Percentiles rank a stretch among this genome's conserved stretches.
phyloP scores from a whole-genome alignment of 2,797 vertebrate species.

The Enteromius trimaculatus region DNA sequence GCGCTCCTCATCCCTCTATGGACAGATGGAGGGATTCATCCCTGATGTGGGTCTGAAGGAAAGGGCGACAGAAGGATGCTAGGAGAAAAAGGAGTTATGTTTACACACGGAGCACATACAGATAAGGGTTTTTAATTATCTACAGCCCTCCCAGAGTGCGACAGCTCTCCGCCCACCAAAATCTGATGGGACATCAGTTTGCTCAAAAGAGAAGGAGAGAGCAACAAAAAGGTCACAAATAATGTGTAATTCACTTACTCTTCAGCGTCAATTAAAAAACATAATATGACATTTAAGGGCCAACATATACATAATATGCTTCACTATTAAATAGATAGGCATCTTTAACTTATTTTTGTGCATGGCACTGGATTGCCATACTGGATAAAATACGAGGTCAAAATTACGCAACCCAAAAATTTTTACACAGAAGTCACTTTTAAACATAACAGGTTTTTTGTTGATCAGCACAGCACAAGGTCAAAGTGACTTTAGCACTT shows the following conservation, averaged over 20 bases:
- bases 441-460: background rate
- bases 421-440: too few relatives aligned
- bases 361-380: background rate
- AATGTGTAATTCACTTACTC: background rate
- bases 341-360: background rate
- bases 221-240: constrained; percentile 15
- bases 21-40: constrained; percentile 61
- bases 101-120: constrained; percentile 42
- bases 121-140: constrained; percentile 53
- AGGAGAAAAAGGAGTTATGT: constrained; percentile 34
- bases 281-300: background rate
- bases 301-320: background rate
- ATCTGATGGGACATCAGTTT: constrained; percentile 2
- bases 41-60: constrained; percentile 42
- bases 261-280: constrained; percentile 2
- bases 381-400: background rate
- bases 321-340: background rate
- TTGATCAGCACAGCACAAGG: background rate
- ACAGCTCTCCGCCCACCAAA: background rate
- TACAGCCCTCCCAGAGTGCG: constrained; percentile 20
- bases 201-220: background rate
- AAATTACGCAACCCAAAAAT: too few relatives aligned
- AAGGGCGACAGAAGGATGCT: constrained; percentile 40
- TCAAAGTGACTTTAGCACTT: background rate
- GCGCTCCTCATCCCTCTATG: constrained; percentile 51